These are phyloP conservation scores for Eidolon dupreanum DNA, from an alignment of 2,797 vertebrate species.

Conservation along the genomic window DNA sequence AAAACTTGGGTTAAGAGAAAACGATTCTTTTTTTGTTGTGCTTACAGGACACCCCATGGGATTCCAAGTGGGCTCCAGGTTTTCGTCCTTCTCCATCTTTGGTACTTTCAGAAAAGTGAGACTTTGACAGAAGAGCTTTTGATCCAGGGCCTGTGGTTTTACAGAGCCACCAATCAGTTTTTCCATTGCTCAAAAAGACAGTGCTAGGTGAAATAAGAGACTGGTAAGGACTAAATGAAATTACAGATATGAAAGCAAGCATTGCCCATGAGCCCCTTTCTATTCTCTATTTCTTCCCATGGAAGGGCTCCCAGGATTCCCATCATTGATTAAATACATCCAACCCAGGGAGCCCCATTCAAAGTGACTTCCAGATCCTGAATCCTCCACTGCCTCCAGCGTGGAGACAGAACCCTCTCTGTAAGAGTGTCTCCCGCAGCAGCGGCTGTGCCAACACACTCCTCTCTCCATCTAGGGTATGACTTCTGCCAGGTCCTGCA, in stretches of 20 bases:
- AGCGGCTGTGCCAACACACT: not conserved
- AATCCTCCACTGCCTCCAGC: not conserved
- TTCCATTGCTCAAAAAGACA: not conserved
- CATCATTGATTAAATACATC: not conserved
- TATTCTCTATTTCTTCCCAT: not conserved
- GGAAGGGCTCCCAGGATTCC: not conserved
- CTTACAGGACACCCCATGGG: not conserved
- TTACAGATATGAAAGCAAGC: not conserved
- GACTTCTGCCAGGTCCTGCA: conserved; percentile 97
- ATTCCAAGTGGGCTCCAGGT: not conserved
- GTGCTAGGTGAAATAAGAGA: not conserved
- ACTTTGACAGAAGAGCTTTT: not conserved
- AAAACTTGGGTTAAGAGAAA: not conserved
- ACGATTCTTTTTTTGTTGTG: not conserved
- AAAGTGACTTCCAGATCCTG: not conserved
- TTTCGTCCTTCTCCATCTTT: not conserved
- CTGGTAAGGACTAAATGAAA: not conserved
- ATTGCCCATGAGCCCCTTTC: not conserved
- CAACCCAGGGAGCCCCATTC: not conserved
- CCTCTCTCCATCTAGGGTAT: conserved; percentile 88
- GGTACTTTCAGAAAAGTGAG: not conserved
- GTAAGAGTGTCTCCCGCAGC: accelerated
- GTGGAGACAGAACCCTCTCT: not conserved
- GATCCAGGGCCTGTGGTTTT: not conserved
- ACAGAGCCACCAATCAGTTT: not conserved